Evolutionary conservation across 1,140 invertebrate genomes (phyloP).

Genomic region (Bombus huntii): DNA sequence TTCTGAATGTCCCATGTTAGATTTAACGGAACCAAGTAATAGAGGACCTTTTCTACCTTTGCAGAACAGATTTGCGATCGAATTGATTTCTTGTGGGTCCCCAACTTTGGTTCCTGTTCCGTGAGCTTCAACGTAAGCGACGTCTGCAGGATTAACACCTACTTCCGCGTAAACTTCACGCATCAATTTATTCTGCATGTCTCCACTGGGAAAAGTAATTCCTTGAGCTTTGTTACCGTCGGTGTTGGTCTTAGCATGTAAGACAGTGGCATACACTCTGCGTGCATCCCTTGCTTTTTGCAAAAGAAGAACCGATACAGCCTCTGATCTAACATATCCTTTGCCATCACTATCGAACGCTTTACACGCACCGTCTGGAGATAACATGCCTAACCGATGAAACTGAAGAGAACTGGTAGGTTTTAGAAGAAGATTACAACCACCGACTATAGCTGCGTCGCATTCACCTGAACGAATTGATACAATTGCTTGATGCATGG

Average conservation of each 20-base stretch:
- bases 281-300: constrained; percentile 90
- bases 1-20: constrained; percentile 99
- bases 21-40: constrained; percentile 97
- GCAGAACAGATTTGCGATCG: constrained; percentile 96
- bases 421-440: constrained; percentile 92
- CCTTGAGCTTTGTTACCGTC: constrained; percentile 95
- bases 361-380: constrained; percentile 94
- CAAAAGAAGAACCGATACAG: constrained; percentile 90
- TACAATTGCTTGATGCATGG: constrained; percentile 92
- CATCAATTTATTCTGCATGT: constrained; percentile 93
- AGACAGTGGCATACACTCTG: constrained; percentile 92
- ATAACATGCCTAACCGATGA: constrained; percentile 95
- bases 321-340: constrained; percentile 97
- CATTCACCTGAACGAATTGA: constrained; percentile 93
- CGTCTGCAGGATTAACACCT: constrained; percentile 90
- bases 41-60: constrained; percentile 90
- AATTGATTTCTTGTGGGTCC: constrained; percentile 97
- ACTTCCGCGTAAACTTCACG: constrained; percentile 92
- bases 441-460: constrained; percentile 96
- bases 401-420: constrained; percentile 96
- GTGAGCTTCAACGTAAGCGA: constrained; percentile 96
- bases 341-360: constrained; percentile 95
- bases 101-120: constrained; percentile 97
- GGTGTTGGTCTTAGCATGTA: constrained; percentile 94
- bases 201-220: constrained; percentile 95